Evolutionary conservation across 2,888 invertebrate genomes (phyloP), one percentile per base, ranked within the genome.

Genomic region (Pomacea canaliculata): DNA sequence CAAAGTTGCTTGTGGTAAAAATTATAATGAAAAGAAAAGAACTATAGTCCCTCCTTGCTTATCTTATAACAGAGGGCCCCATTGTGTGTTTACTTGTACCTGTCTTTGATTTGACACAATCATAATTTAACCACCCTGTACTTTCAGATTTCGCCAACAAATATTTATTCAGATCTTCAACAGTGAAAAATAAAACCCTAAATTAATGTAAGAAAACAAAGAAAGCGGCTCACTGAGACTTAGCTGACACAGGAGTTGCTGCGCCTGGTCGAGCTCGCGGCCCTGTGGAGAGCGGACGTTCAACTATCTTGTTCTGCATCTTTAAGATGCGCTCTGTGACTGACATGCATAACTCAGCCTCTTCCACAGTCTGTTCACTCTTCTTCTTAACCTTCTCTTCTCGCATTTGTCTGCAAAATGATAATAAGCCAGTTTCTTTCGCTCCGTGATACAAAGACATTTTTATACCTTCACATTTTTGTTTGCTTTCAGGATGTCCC

Each of bases 261-360:
- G 84, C 72, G 7, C 89, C 89, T 27, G 87, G 87, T 71, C 83
- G 80, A 51, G 85, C 78, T 78, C 80, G 79, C 18, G 86, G 85
- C 51, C 83, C 85, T 2, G 85, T 83, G 76, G 83, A 80, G 70
- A 83, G 83, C 68, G 83, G 83, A 18, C 80, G 94, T 69, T 94
- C 94, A 86, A 95, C 95, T 0, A 94, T 93, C 80, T 94, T 94
- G 0, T 94, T 94, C 90, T 96, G 96, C 92, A 97, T 97, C 91
- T 96, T 83, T 76, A 83, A 88, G 37, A 89, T 83, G 84, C 89
- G 78, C 82, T 86, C 87, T 1, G 87, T 80, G 46, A 89, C 84
- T 13, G 88, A 85, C 51, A 84, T 51, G n/a, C 73, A 70, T 16
- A 81, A 76, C 13, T 73, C 79, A n/a, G 75, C 76, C 56, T 83